These are phyloP conservation scores for Osmerus eperlanus DNA, from an alignment of 2,113 vertebrate species.

Conservation along the genomic window DNA sequence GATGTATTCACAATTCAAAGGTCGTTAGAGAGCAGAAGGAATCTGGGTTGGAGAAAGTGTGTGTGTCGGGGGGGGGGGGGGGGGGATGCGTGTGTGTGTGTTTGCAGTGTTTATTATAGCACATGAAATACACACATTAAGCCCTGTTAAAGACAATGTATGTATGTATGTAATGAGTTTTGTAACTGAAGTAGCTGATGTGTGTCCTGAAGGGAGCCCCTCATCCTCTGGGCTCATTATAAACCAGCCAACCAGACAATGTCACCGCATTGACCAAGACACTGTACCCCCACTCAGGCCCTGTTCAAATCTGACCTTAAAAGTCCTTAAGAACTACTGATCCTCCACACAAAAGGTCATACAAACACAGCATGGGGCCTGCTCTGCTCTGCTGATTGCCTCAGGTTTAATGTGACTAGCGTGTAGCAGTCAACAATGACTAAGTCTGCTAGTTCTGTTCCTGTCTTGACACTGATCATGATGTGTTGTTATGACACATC, in stretches of 20 bases:
- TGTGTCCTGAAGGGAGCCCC: neutral
- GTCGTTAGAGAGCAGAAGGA: neutral
- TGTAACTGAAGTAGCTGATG: neutral
- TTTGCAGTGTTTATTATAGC: neutral
- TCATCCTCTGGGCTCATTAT: neutral
- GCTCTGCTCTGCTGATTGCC: too few relatives aligned
- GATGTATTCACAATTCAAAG: slow-evolving; percentile 11
- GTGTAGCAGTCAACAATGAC: neutral
- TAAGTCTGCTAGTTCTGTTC: slow-evolving; percentile 36
- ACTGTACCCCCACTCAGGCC: neutral
- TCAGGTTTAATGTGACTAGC: too few relatives aligned
- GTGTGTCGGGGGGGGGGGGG: too few relatives aligned
- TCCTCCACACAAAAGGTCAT: too few relatives aligned
- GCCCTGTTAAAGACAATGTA: neutral
- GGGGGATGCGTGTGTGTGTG: neutral
- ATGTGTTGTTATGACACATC: slow-evolving; percentile 49
- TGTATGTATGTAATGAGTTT: slow-evolving; percentile 7
- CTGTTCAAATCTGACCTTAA: too few relatives aligned
- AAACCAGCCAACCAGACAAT: neutral
- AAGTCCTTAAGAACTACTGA: too few relatives aligned
- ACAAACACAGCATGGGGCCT: too few relatives aligned
- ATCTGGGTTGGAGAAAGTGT: neutral
- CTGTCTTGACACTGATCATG: slow-evolving; percentile 32
- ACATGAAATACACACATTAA: neutral
- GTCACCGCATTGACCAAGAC: neutral